Percentiles rank a stretch among this genome's conserved stretches.
phyloP scores from a whole-genome alignment of 2,888 invertebrate species.

The Blastobasis adustella region DNA sequence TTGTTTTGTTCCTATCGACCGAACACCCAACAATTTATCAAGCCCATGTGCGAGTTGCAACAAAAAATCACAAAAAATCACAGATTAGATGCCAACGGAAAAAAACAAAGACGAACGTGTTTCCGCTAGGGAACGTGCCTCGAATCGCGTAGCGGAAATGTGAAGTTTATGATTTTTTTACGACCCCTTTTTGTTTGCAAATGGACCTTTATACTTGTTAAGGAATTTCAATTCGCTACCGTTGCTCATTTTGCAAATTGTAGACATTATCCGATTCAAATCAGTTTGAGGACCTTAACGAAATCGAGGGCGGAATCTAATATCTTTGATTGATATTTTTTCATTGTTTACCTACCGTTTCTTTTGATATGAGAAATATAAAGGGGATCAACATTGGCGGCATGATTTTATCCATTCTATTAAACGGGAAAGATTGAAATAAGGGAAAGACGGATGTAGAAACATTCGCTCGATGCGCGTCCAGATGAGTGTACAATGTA shows the following conservation, averaged over 20 bases:
- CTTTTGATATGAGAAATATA: too few relatives aligned
- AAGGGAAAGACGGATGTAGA: background rate
- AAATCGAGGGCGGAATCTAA: too few relatives aligned
- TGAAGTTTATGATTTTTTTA: slow-evolving; percentile 50
- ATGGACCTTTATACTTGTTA: slow-evolving; percentile 21
- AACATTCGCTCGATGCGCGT: background rate
- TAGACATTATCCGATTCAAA: slow-evolving; percentile 1
- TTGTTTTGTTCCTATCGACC: slow-evolving; percentile 20
- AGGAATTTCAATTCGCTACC: slow-evolving; percentile 24
- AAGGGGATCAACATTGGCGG: too few relatives aligned
- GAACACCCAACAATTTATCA: slow-evolving; percentile 53
- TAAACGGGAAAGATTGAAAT: too few relatives aligned
- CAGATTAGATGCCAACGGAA: slow-evolving; percentile 47
- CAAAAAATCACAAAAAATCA: slow-evolving; percentile 44
- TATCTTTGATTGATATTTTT: too few relatives aligned
- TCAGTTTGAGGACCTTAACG: background rate
- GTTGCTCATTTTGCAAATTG: slow-evolving; percentile 7
- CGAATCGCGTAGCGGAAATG: slow-evolving; percentile 34
- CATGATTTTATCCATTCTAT: too few relatives aligned
- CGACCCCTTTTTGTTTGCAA: slow-evolving; percentile 25
- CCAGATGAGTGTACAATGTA: background rate
- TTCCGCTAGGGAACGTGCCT: slow-evolving; percentile 39
- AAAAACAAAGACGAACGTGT: slow-evolving; percentile 50
- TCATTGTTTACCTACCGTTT: too few relatives aligned
- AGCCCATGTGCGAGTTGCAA: slow-evolving; percentile 39